A percentile compares a stretch with the other conserved stretches of the same genome.
Conservation (phyloP, 2,888 invertebrate species). For the Sphaeridia pumilis region DNA sequence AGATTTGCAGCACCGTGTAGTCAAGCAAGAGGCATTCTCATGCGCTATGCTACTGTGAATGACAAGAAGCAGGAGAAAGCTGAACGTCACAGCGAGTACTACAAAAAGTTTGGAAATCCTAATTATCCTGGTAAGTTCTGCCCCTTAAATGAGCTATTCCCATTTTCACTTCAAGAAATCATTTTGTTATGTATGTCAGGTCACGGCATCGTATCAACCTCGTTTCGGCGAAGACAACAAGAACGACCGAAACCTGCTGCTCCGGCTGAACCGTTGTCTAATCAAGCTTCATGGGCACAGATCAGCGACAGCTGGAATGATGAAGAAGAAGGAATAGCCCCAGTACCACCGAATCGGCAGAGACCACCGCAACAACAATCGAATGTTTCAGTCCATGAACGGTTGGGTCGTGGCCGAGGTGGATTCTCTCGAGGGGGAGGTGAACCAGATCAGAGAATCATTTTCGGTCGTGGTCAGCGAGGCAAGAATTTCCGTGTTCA, state of each 20-base stretch:
- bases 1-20: constrained; percentile 25
- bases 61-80: constrained; percentile 55
- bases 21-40: constrained; percentile 49
- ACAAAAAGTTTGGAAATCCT: constrained; percentile 51
- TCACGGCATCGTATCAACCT: not conserved
- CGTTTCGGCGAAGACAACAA: constrained; percentile 3
- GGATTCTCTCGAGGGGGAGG: no score
- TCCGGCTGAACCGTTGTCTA: constrained; percentile 10
- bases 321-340: constrained; percentile 30
- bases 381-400: not conserved
- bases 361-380: constrained; percentile 6
- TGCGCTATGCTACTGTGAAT: constrained; percentile 61
- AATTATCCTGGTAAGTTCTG: constrained; percentile 39
- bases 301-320: constrained; percentile 54
- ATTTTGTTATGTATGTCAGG: no score
- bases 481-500: constrained; percentile 7
- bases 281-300: constrained; percentile 58
- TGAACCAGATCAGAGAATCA: not conserved
- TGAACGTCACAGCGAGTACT: constrained; percentile 50
- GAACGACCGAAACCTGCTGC: not conserved
- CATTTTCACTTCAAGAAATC: not conserved
- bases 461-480: not conserved
- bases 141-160: not conserved
- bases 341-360: no score
- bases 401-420: not conserved